Evolutionary conservation across 2,888 invertebrate species (phyloP).

Genomic region (Epirrhoe alternata): DNA sequence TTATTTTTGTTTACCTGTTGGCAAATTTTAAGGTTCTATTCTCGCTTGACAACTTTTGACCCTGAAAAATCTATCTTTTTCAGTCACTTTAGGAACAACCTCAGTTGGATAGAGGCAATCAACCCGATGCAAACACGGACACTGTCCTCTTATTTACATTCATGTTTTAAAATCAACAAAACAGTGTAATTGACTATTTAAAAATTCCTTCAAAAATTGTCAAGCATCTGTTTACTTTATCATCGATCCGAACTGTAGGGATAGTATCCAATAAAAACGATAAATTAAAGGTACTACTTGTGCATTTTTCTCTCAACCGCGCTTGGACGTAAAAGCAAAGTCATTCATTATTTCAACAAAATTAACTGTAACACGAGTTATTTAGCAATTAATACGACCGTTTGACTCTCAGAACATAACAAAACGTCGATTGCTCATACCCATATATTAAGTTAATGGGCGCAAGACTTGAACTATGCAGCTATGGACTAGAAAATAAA

Average conservation of each 20-base stretch:
- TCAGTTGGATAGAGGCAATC: slow-evolving; percentile 69
- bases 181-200: slow-evolving; percentile 53
- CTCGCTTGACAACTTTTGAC: neutral
- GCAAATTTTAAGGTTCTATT: too few species aligned
- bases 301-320: neutral
- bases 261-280: neutral
- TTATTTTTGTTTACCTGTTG: too few species aligned
- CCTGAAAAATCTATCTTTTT: neutral
- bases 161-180: slow-evolving; percentile 62
- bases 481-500: slow-evolving; percentile 16
- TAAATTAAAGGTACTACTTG: neutral
- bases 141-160: slow-evolving; percentile 63
- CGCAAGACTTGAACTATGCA: slow-evolving; percentile 47
- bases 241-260: slow-evolving; percentile 14
- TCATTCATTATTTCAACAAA: slow-evolving; percentile 42
- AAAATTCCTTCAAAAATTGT: slow-evolving; percentile 44
- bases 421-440: slow-evolving; percentile 70
- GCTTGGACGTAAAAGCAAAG: slow-evolving; percentile 1
- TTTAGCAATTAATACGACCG: slow-evolving; percentile 65
- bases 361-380: slow-evolving; percentile 63
- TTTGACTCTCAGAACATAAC: slow-evolving; percentile 61
- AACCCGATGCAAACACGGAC: slow-evolving; percentile 67
- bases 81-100: slow-evolving; percentile 19
- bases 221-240: slow-evolving; percentile 23
- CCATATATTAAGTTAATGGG: slow-evolving; percentile 76